These are phyloP conservation scores for Engraulis encrasicolus DNA, from an alignment of 2,113 vertebrate species.

Conservation along the genomic window DNA sequence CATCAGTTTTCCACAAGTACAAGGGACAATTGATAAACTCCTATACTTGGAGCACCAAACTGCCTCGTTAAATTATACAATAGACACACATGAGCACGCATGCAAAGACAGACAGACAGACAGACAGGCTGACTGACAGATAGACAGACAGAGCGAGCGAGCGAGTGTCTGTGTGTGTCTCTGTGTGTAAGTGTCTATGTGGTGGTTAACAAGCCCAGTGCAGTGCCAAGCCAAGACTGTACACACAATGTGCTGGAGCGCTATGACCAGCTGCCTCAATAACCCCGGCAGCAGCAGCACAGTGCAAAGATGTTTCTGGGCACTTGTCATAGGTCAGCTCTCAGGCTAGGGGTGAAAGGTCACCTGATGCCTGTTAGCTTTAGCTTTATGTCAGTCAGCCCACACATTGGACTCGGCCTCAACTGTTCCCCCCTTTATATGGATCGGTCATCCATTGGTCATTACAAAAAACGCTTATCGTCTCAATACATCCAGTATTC, in stretches of 20 bases:
- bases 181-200: too few relatives aligned
- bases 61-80: too few relatives aligned
- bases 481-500: not conserved
- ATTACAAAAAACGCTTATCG: not conserved
- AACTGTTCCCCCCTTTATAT: not conserved
- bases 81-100: not conserved
- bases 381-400: not conserved
- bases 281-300: not conserved
- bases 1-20: too few relatives aligned
- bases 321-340: constrained; percentile 7
- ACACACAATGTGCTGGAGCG: not conserved
- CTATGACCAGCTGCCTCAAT: too few relatives aligned
- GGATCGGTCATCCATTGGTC: not conserved
- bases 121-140: not conserved
- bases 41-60: too few relatives aligned
- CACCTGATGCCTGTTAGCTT: not conserved
- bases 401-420: not conserved
- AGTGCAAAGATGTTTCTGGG: constrained; percentile 6
- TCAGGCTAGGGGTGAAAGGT: not conserved
- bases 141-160: too few relatives aligned
- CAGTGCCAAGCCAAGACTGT: not conserved
- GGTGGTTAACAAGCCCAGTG: not conserved
- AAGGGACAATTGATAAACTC: too few relatives aligned
- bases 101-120: not conserved
- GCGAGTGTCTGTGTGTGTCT: too few relatives aligned